phyloP scores from a whole-genome alignment of 1,140 invertebrate species.

The Homalodisca vitripennis region DNA sequence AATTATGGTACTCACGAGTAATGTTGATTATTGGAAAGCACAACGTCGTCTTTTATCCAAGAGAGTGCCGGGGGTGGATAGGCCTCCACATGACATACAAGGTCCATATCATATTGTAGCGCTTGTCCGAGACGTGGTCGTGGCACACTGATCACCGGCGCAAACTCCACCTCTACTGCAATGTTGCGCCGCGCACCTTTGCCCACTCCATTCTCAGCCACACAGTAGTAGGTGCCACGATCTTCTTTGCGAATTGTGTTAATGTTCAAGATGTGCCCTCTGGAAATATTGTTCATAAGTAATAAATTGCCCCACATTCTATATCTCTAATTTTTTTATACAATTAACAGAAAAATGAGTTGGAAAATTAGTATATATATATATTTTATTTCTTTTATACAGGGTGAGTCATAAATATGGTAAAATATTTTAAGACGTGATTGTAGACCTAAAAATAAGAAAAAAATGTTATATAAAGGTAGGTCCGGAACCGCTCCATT shows the following conservation, averaged over 20 bases:
- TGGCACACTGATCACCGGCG: constrained; percentile 80
- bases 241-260: constrained; percentile 79
- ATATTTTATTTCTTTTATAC: too few relatives aligned
- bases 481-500: too few relatives aligned
- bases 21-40: constrained; percentile 85
- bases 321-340: too few relatives aligned
- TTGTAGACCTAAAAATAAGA: too few relatives aligned
- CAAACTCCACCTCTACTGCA: constrained; percentile 85
- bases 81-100: constrained; percentile 89
- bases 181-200: constrained; percentile 81
- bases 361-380: too few relatives aligned
- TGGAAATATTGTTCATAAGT: constrained; percentile 46
- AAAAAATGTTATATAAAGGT: too few relatives aligned
- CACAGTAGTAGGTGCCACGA: constrained; percentile 90
- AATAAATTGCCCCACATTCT: background rate
- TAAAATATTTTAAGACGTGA: too few relatives aligned
- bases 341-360: too few relatives aligned
- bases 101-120: constrained; percentile 87
- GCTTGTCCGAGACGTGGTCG: constrained; percentile 80
- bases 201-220: constrained; percentile 89
- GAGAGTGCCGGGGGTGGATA: constrained; percentile 86
- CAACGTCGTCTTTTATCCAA: constrained; percentile 81
- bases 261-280: constrained; percentile 84
- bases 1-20: constrained; percentile 60
- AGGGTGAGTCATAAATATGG: too few relatives aligned